Base-by-base conservation (phyloP, 2,113 vertebrate genomes). In the Loxodonta africana region DNA sequence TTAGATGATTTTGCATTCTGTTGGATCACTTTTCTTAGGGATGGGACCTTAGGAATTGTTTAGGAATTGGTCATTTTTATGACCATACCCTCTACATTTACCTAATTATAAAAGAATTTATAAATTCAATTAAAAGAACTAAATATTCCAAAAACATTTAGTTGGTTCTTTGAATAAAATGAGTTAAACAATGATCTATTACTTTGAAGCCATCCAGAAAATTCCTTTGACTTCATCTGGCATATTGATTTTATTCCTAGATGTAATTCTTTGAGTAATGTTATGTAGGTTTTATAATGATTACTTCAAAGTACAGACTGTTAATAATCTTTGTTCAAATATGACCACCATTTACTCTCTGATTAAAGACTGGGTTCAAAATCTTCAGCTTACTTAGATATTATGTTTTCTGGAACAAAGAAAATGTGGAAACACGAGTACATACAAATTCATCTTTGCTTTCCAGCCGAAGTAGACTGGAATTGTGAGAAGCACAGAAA, bases 401-500 rank as follows among this genome's bases (percentile, higher is more conserved):
- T 2, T 15, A 46, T 51, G 62, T 89, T 37, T 83, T 46, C 25
- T 33, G 37, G 2, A 1, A 69, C 5, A 91, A 88, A 93, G 12
- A 92, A 37, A 94, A 86, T n/a, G 0, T 21, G 44, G 6, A 92
- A 93, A 86, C 17, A 41, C 1, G 91, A 96, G 30, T 84, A 96
- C 97, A 26, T 96, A 53, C 97, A 94, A 97, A 30, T 69, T 96
- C 96, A 87, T 90, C 62, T 30, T 0, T n/a, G 2, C 18, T 67
- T 92, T 91, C 17, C 4, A 95, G 12, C 14, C 67, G 28, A 87
- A 98, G 81, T 60, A 98, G 90, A 77, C 48, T 96, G 62, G 97
- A 96, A 78, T 98, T 98, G 9, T 48, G 81, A 67, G 84, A 90
- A 28, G 41, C 69, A 88, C 97, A 98, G 65, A 90, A 81, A 53